These are phyloP conservation scores for Phenganax stokvisi DNA, from an alignment of 92 coral and sea anemone species.

Conservation along the genomic window DNA sequence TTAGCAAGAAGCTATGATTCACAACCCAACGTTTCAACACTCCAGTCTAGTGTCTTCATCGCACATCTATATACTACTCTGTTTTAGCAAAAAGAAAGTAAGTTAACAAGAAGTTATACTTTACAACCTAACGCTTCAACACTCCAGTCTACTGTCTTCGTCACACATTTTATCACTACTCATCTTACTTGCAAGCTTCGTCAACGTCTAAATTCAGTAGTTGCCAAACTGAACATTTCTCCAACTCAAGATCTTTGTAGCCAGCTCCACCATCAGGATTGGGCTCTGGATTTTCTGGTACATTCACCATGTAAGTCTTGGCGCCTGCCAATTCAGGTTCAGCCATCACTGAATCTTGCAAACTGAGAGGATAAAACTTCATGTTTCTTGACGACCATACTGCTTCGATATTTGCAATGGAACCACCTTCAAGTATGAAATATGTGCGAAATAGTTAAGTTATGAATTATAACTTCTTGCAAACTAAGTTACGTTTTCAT, in stretches of 20 bases:
- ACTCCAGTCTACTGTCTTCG: too few species aligned
- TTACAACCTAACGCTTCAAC: too few species aligned
- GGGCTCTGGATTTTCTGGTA: conserved; percentile 2
- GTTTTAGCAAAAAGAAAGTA: too few species aligned
- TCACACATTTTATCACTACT: too few species aligned
- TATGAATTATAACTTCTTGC: too few species aligned
- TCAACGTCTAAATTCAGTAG: conserved; percentile 74
- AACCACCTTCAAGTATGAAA: conserved; percentile 58
- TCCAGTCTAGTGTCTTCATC: too few species aligned
- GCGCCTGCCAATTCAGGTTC: conserved; percentile 56
- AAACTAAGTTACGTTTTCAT: too few species aligned
- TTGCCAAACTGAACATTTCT: conserved; percentile 52
- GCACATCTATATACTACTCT: too few species aligned
- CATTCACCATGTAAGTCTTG: conserved; percentile 43
- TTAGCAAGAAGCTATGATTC: background rate
- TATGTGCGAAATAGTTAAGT: background rate
- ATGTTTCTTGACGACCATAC: conserved; percentile 83
- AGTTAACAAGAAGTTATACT: too few species aligned
- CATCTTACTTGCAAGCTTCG: conserved; percentile 30
- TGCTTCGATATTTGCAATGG: conserved; percentile 86
- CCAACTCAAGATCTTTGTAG: background rate
- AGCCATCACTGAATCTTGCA: conserved; percentile 64
- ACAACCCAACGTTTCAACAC: too few species aligned
- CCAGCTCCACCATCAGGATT: background rate
- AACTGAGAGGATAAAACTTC: conserved; percentile 64